Evolutionary conservation across 1,140 invertebrate species (phyloP).

Genomic region (Ceratosolen solmsi): DNA sequence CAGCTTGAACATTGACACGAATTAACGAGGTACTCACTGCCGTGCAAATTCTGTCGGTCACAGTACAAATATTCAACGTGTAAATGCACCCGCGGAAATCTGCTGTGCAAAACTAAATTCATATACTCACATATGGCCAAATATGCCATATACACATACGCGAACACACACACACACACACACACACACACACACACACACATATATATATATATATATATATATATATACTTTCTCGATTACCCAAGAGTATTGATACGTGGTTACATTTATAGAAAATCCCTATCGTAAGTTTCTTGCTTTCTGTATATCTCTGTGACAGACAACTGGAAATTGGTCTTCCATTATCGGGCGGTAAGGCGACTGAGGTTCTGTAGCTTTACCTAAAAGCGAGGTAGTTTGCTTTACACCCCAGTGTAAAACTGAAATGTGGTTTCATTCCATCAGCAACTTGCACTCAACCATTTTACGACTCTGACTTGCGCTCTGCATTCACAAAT

Average conservation of each 20-base stretch:
- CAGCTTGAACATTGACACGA: constrained; percentile 36
- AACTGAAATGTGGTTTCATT: constrained; percentile 14
- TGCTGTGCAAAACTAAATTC: background rate
- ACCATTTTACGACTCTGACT: constrained; percentile 10
- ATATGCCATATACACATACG: background rate
- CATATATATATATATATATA: background rate
- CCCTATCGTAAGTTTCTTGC: constrained; percentile 21
- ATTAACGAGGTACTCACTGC: constrained; percentile 45
- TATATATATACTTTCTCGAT: constrained; percentile 24
- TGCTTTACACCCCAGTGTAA: constrained; percentile 33
- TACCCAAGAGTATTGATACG: constrained; percentile 27
- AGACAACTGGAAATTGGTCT: constrained; percentile 41
- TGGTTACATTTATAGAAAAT: constrained; percentile 20
- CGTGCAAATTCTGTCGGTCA: constrained; percentile 35
- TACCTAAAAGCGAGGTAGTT: constrained; percentile 1
- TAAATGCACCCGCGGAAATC: constrained; percentile 17
- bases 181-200: background rate
- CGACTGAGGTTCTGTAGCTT: background rate
- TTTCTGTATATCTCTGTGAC: background rate
- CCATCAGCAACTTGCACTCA: background rate
- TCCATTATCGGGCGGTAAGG: background rate
- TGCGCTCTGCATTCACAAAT: too few relatives aligned
- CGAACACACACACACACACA: background rate
- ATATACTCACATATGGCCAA: too few relatives aligned
- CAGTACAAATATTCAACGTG: constrained; percentile 21